Evolutionary conservation across 2,113 vertebrate genomes (phyloP).

Genomic region (Balaenoptera acutorostrata): DNA sequence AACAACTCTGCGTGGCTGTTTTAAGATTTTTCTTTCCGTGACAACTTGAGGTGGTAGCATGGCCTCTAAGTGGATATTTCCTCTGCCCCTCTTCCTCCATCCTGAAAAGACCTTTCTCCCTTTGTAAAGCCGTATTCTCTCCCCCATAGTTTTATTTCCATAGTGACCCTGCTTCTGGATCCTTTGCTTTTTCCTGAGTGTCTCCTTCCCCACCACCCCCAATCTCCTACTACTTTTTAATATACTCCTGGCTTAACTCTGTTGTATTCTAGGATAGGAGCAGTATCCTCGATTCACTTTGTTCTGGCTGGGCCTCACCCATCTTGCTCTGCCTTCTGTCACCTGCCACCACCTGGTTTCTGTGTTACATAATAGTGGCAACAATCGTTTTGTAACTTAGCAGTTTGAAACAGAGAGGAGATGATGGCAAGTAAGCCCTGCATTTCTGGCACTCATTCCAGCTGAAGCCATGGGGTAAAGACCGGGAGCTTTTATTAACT

Average conservation of each 20-base stretch:
- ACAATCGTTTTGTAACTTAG: neutral
- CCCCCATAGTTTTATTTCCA: neutral
- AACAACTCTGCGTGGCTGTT: neutral
- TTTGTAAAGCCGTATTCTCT: neutral
- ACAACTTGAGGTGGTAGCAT: neutral
- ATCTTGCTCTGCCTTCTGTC: neutral
- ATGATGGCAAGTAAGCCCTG: neutral
- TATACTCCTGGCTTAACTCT: neutral
- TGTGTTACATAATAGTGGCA: neutral
- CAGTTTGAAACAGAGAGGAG: neutral
- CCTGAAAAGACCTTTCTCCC: neutral
- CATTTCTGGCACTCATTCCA: neutral
- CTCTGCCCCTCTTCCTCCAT: neutral
- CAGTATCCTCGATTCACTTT: neutral
- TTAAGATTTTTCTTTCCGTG: neutral
- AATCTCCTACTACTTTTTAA: neutral
- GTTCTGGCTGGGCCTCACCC: neutral
- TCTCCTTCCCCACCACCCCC: too few species aligned
- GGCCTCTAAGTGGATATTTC: neutral
- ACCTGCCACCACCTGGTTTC: neutral
- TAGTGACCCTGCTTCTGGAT: neutral
- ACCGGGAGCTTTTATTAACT: neutral
- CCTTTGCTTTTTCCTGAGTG: neutral
- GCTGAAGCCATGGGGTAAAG: neutral
- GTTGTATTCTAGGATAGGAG: neutral